phyloP scores from a whole-genome alignment of 2,113 vertebrate genomes.

The Epinephelus moara region DNA sequence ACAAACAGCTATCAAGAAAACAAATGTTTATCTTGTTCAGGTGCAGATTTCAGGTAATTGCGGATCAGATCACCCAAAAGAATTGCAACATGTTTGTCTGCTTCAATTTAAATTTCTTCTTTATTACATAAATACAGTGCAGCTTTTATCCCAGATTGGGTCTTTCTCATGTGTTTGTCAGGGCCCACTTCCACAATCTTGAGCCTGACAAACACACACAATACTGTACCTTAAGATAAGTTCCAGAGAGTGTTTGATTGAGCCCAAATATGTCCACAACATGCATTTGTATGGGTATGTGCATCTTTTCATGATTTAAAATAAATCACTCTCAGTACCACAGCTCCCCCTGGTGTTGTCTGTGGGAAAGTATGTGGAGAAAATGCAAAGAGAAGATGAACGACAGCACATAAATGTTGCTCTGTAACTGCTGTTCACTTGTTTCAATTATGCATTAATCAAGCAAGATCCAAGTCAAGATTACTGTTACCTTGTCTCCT shows the following conservation, averaged over 20 bases:
- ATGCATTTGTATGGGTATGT: not conserved
- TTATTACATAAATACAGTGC: not conserved
- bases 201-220: not conserved
- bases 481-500: not conserved
- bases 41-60: slow-evolving; percentile 2
- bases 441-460: not conserved
- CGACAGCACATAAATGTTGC: not conserved
- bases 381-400: not conserved
- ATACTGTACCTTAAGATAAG: not conserved
- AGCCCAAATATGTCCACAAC: not conserved
- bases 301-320: not conserved
- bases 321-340: slow-evolving; percentile 23
- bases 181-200: not conserved
- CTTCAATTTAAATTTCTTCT: not conserved
- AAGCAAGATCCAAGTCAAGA: not conserved
- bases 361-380: not conserved
- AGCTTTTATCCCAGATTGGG: not conserved
- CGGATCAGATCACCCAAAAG: not conserved
- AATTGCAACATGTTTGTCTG: not conserved
- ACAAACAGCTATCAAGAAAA: not conserved
- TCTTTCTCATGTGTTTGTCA: not conserved
- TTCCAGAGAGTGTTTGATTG: not conserved
- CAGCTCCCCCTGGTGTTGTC: slow-evolving; percentile 47
- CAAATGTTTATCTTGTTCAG: not conserved
- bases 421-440: not conserved